A percentile compares a stretch with the other conserved stretches of the same genome.
Conservation (phyloP, 2,888 invertebrate genomes). For the Stegana nigrithorax region DNA sequence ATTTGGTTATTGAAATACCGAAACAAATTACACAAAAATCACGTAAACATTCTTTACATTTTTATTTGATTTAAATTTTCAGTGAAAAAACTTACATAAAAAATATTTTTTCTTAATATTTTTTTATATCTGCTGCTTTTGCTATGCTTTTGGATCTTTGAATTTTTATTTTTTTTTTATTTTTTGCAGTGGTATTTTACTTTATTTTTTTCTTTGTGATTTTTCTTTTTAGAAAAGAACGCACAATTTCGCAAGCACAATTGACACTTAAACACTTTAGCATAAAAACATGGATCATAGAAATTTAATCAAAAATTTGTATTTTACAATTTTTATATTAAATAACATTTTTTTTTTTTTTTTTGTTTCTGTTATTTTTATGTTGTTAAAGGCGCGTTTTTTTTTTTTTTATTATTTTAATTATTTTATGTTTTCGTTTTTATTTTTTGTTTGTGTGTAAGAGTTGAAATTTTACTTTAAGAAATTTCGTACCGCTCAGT, state of each 20-base stretch:
- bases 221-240: background rate
- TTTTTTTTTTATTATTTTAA: too few species aligned
- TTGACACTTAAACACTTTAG: background rate
- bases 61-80: too few species aligned
- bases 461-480: background rate
- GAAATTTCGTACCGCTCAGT: conserved; percentile 23
- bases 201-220: background rate
- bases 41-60: too few species aligned
- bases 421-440: conserved; percentile 2
- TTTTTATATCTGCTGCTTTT: too few species aligned
- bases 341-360: background rate
- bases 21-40: too few species aligned
- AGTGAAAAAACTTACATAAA: too few species aligned
- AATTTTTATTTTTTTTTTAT: background rate
- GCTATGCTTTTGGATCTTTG: background rate
- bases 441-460: background rate
- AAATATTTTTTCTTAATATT: too few species aligned
- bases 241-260: background rate
- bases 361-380: background rate
- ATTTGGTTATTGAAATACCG: too few species aligned
- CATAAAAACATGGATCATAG: too few species aligned
- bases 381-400: too few species aligned
- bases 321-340: background rate
- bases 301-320: background rate
- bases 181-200: background rate